These are phyloP conservation scores for Fregata magnificens DNA, from an alignment of 2,113 vertebrate genomes.

Conservation along the genomic window DNA sequence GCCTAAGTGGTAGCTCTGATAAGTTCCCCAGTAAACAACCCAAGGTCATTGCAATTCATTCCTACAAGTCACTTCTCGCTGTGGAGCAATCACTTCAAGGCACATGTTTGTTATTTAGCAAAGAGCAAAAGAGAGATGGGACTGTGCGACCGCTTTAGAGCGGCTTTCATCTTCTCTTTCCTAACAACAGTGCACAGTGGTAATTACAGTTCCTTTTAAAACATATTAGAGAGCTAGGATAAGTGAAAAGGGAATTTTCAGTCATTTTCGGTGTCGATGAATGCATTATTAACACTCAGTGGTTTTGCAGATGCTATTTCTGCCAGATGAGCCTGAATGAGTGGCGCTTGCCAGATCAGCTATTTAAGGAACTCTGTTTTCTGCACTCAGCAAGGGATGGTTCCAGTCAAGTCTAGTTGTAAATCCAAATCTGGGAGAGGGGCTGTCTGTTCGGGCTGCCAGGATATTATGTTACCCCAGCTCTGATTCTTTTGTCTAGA, in stretches of 20 bases:
- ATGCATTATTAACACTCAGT: constrained; percentile 44
- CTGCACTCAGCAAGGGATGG: background rate
- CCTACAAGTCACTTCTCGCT: background rate
- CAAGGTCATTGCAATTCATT: constrained; percentile 27
- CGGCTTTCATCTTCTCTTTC: constrained; percentile 12
- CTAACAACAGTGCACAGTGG: background rate
- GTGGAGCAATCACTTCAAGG: background rate
- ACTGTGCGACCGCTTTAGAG: background rate
- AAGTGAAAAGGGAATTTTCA: constrained; percentile 45
- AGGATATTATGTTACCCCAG: background rate
- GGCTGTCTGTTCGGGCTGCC: background rate
- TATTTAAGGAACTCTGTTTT: constrained; percentile 29
- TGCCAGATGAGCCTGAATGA: constrained; percentile 41
- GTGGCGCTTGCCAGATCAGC: background rate
- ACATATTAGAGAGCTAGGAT: background rate
- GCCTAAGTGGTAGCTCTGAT: background rate
- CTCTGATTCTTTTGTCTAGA: background rate
- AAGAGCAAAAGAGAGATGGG: background rate
- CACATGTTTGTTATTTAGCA: background rate
- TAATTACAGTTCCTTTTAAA: constrained; percentile 36
- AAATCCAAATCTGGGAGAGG: background rate
- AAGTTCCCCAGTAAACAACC: background rate
- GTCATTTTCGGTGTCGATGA: constrained; percentile 24
- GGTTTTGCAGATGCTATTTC: constrained; percentile 35
- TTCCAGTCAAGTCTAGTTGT: background rate